Evolutionary conservation across 2,113 vertebrate species (phyloP), one percentile per base, ranked within the genome.

Genomic region (Notarius quadriscutis): DNA sequence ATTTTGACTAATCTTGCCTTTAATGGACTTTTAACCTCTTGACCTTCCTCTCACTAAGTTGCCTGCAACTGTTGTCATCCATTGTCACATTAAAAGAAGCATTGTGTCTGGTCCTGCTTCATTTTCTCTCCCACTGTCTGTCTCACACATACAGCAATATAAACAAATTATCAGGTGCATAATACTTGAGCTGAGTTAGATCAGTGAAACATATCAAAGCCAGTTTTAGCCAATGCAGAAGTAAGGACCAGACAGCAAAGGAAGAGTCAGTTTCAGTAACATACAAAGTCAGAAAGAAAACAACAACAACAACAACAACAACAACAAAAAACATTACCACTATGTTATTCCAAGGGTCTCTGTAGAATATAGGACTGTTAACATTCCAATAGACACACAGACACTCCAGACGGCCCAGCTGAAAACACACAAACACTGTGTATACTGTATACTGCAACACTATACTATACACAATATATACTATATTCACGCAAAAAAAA

Each of bases 311-410:
- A 30, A 27, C 1, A 34, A 11, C 51, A 53, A 53, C 51, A 53
- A 53, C 3, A 53, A 57, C 3, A 15, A 3, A 3, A 22, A 10
- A 82, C 27, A 62, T 96, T 96, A 99, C 98, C 96, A 99, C 91
- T 60, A 99, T 97, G 62, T 97, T 90, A 57, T 97, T 96, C 90
- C 94, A 92, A 12, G 96, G 96, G 18, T 88, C 91, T 90, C 84
- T 94, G 91, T 97, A 97, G 90, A 96, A 97, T 84, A 98, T 92
- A 3, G 90, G 71, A 86, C 97, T 96, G 89, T 94, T 91, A 30
- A 99, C 94, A 6, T 99, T 99, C 98, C 97, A 99, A 69, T 99
- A 99, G 62, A 94, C 96, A 34, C 97, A 97, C 51, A 99, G 96
- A 92, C 96, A 95, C 80, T 99, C 96, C 83, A 99, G 95, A 81